Conservation (phyloP, 1,140 invertebrate genomes). For the Leptonema lineaticorne region DNA sequence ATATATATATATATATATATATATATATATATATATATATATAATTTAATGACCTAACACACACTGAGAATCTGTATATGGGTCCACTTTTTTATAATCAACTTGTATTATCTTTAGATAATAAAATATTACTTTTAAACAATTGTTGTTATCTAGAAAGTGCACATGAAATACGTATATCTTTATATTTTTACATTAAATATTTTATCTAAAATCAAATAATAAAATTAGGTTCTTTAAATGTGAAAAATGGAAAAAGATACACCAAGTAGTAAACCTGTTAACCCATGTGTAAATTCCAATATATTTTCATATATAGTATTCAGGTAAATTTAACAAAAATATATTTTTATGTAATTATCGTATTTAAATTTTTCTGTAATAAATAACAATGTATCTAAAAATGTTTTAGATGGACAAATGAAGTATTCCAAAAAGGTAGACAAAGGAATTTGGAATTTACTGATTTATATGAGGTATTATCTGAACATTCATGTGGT, state of each 20-base stretch:
- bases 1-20: too few species aligned
- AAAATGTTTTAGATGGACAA: slow-evolving; percentile 14
- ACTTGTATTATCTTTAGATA: too few species aligned
- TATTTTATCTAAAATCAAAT: too few species aligned
- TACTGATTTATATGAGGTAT: slow-evolving; percentile 20
- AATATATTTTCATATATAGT: slow-evolving; percentile 2
- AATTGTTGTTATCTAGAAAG: too few species aligned
- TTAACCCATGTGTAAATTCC: slow-evolving; percentile 6
- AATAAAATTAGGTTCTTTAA: too few species aligned
- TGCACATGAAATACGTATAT: too few species aligned
- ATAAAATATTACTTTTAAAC: too few species aligned
- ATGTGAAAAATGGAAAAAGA: not conserved
- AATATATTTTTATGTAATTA: not conserved
- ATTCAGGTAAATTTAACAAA: slow-evolving; percentile 6
- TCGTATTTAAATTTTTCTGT: not conserved
- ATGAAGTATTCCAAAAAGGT: slow-evolving; percentile 1
- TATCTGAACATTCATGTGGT: slow-evolving; percentile 24
- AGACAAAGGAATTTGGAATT: slow-evolving; percentile 11
- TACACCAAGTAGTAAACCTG: not conserved
- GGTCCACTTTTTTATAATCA: too few species aligned
- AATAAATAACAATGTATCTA: not conserved
- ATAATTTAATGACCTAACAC: too few species aligned
- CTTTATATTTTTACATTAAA: too few species aligned
- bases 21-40: too few species aligned
- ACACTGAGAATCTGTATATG: too few species aligned